Evolutionary conservation across 1,140 invertebrate genomes (phyloP).

Genomic region (Trichoplusia ni): DNA sequence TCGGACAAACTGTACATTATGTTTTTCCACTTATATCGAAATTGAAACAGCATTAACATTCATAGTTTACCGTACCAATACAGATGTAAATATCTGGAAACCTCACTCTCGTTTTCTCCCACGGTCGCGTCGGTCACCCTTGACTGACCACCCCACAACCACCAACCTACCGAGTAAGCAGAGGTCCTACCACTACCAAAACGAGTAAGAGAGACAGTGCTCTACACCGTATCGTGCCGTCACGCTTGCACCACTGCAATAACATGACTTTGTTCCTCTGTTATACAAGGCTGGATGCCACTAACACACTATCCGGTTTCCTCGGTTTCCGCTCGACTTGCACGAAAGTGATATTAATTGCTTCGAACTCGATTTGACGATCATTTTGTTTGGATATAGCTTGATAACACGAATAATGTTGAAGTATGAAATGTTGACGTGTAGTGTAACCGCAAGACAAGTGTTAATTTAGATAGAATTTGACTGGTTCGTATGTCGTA

Average conservation of each 20-base stretch:
- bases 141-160: conserved; percentile 53
- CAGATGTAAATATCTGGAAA: conserved; percentile 14
- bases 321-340: conserved; percentile 45
- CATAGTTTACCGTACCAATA: not conserved
- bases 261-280: too few species aligned
- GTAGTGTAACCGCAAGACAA: too few species aligned
- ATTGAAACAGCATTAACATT: not conserved
- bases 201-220: too few species aligned
- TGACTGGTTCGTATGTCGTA: too few species aligned
- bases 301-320: conserved; percentile 58
- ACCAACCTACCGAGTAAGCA: not conserved
- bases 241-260: not conserved
- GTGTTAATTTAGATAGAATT: not conserved
- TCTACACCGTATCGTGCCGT: too few species aligned
- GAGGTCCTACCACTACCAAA: too few species aligned
- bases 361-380: not conserved
- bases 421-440: not conserved
- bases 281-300: too few species aligned
- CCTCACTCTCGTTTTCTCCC: conserved; percentile 36
- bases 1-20: too few species aligned
- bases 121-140: conserved; percentile 60
- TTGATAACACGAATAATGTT: not conserved
- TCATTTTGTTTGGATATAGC: not conserved
- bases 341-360: conserved; percentile 50
- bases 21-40: not conserved